phyloP scores from a whole-genome alignment of 2,888 invertebrate species.

The Alloplasta piceator region DNA sequence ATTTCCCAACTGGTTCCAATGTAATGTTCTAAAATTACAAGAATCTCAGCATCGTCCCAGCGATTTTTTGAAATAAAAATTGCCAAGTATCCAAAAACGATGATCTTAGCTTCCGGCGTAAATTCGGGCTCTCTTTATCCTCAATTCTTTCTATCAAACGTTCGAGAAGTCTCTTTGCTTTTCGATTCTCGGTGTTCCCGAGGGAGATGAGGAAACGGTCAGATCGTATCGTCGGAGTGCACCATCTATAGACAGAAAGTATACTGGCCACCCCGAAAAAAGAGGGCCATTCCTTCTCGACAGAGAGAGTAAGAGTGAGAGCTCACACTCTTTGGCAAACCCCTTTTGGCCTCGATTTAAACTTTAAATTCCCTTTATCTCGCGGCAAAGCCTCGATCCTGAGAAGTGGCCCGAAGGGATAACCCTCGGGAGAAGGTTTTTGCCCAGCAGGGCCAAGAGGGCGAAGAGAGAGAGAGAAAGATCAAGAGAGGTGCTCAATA shows the following conservation, averaged over 20 bases:
- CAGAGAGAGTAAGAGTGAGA: slow-evolving; percentile 10
- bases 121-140: slow-evolving; percentile 17
- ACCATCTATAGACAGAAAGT: slow-evolving; percentile 52
- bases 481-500: slow-evolving; percentile 58
- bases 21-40: too few relatives aligned
- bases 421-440: slow-evolving; percentile 56
- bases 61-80: background rate
- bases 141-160: slow-evolving; percentile 23
- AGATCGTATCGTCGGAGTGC: slow-evolving; percentile 76
- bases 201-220: slow-evolving; percentile 69
- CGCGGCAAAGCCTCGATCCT: slow-evolving; percentile 75
- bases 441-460: slow-evolving; percentile 43
- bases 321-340: slow-evolving; percentile 52
- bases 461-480: slow-evolving; percentile 32
- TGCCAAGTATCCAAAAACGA: background rate
- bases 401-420: slow-evolving; percentile 77
- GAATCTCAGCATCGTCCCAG: too few relatives aligned
- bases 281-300: slow-evolving; percentile 50
- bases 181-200: slow-evolving; percentile 49
- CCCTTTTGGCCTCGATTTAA: slow-evolving; percentile 75
- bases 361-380: slow-evolving; percentile 83
- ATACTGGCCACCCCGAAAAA: slow-evolving; percentile 70
- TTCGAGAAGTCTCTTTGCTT: slow-evolving; percentile 24
- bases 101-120: slow-evolving; percentile 1
- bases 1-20: too few relatives aligned